Percentiles rank a stretch among this genome's conserved stretches.
These are phyloP conservation scores for Hymenopus coronatus DNA, from an alignment of 2,888 invertebrate genomes.

Conservation along the genomic window DNA sequence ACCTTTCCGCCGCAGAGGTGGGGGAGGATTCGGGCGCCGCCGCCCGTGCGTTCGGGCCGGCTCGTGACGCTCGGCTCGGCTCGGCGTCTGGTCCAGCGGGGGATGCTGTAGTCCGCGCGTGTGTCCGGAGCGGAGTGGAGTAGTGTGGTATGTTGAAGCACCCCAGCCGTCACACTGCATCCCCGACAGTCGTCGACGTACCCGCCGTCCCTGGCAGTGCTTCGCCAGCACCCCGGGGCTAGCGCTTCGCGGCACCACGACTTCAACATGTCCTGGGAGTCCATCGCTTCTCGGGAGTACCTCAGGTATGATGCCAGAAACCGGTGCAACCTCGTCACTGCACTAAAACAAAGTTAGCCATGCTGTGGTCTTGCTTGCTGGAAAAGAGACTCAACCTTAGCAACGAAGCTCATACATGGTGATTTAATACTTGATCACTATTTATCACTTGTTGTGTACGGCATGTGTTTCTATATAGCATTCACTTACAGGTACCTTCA, in stretches of 20 bases:
- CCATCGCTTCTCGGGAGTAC: constrained; percentile 76
- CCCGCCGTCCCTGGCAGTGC: constrained; percentile 8
- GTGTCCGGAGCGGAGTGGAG: constrained; percentile 1
- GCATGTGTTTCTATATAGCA: background rate
- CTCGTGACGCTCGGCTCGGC: background rate
- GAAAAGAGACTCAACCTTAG: background rate
- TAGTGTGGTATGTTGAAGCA: constrained; percentile 3
- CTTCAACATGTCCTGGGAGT: constrained; percentile 80
- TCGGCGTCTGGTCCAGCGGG: background rate
- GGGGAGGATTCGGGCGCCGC: background rate
- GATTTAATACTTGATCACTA: background rate
- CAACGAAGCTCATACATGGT: background rate
- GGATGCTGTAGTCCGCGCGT: background rate
- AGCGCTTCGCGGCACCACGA: constrained; percentile 48
- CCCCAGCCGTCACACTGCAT: constrained; percentile 28
- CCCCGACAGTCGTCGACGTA: constrained; percentile 36
- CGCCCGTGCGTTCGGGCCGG: background rate
- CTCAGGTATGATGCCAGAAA: constrained; percentile 56
- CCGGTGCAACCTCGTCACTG: background rate
- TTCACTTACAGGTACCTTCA: background rate
- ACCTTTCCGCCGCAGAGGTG: background rate
- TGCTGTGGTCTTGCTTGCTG: background rate
- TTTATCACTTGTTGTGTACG: background rate
- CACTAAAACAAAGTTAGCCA: background rate
- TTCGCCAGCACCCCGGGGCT: constrained; percentile 35